These are phyloP conservation scores for Galendromus occidentalis DNA, from an alignment of 1,140 invertebrate species.

Conservation along the genomic window DNA sequence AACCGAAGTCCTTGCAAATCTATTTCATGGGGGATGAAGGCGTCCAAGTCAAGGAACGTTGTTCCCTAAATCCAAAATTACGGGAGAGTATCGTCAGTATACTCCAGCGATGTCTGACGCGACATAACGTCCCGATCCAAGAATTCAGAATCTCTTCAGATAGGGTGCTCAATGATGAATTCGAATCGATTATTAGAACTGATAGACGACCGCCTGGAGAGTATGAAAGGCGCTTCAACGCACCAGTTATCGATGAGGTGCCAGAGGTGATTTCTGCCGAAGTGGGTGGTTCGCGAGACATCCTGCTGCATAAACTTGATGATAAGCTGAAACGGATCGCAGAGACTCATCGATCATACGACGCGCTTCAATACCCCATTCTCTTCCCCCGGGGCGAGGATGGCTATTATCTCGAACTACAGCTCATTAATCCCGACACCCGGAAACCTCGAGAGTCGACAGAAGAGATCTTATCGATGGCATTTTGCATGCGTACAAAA, in stretches of 20 bases:
- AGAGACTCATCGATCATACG: conserved; percentile 17
- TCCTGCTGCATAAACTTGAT: conserved; percentile 21
- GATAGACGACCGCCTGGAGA: conserved; percentile 26
- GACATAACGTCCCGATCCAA: too few species aligned
- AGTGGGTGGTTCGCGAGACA: conserved; percentile 13
- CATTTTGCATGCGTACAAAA: background rate
- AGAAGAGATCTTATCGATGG: background rate
- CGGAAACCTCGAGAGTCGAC: background rate
- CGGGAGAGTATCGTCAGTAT: too few species aligned
- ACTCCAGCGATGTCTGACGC: too few species aligned
- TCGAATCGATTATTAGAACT: conserved; percentile 20
- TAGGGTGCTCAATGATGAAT: background rate
- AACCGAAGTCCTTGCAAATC: too few species aligned
- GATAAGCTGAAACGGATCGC: conserved; percentile 12
- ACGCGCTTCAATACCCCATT: conserved; percentile 18
- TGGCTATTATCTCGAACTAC: conserved; percentile 15
- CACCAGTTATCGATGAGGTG: conserved; percentile 15
- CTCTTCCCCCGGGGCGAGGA: conserved; percentile 16
- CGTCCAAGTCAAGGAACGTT: too few species aligned
- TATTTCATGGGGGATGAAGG: too few species aligned
- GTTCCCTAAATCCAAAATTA: too few species aligned
- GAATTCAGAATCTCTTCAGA: background rate
- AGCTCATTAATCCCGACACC: conserved; percentile 10
- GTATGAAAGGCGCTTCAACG: conserved; percentile 27
- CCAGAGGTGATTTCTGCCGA: conserved; percentile 15